Percentiles rank a stretch among this genome's conserved stretches.
phyloP scores from a whole-genome alignment of 2,797 vertebrate species.

The Danio albolineatus region DNA sequence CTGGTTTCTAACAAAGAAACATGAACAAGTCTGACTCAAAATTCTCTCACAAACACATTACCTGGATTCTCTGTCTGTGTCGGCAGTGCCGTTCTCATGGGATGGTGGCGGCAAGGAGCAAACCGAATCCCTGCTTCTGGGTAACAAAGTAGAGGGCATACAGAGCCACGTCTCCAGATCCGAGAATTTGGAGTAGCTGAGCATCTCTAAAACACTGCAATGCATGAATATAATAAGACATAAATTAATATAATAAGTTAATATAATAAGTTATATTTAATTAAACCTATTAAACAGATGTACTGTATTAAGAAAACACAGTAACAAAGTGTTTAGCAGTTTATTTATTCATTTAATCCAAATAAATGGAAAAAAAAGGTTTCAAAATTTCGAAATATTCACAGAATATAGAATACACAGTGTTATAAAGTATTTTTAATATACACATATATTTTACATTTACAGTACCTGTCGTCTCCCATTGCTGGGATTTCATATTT shows the following conservation, averaged over 20 bases:
- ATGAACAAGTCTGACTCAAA: background rate
- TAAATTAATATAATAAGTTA: background rate
- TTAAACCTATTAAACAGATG: background rate
- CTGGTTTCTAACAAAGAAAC: slow-evolving; percentile 22
- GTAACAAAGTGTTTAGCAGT: background rate
- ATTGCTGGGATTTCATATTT: slow-evolving; percentile 75
- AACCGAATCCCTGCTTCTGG: slow-evolving; percentile 67
- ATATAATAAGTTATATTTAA: background rate
- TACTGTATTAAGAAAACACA: background rate
- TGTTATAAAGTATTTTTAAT: no score
- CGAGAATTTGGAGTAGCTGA: slow-evolving; percentile 82
- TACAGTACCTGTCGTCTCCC: slow-evolving; percentile 78
- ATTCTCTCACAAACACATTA: slow-evolving; percentile 30
- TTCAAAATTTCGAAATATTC: no score
- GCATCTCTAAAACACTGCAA: slow-evolving; percentile 82
- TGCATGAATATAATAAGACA: background rate
- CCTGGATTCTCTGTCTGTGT: slow-evolving; percentile 53
- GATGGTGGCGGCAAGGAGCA: slow-evolving; percentile 61
- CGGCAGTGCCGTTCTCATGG: slow-evolving; percentile 45
- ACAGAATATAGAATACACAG: no score
- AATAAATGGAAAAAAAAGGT: no score
- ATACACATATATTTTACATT: background rate
- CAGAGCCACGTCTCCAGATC: slow-evolving; percentile 84
- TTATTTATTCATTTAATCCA: no score
- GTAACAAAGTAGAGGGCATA: slow-evolving; percentile 79